These are phyloP conservation scores for Heterotis niloticus DNA, from an alignment of 2,113 vertebrate species.

Conservation along the genomic window DNA sequence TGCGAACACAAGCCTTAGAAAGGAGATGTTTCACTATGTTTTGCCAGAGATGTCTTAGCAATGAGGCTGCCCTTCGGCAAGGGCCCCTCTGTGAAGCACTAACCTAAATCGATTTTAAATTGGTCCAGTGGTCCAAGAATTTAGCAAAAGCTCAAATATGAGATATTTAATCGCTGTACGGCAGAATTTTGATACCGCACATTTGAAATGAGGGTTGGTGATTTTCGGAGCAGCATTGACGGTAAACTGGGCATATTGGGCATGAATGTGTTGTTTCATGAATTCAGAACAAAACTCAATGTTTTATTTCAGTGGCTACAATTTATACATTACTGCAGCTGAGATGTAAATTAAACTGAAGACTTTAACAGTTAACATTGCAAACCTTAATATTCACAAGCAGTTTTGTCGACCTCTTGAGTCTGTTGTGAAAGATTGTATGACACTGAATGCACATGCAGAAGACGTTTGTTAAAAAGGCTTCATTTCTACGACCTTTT, in stretches of 20 bases:
- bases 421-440: constrained; percentile 35
- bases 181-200: too few species aligned
- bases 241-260: too few species aligned
- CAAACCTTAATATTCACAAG: neutral
- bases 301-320: neutral
- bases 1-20: neutral
- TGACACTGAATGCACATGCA: constrained; percentile 31
- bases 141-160: too few species aligned
- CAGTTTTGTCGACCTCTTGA: constrained; percentile 28
- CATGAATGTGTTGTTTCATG: neutral
- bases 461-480: constrained; percentile 32
- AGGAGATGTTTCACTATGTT: neutral
- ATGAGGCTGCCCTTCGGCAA: too few species aligned
- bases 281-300: neutral
- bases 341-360: neutral
- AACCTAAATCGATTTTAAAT: too few species aligned
- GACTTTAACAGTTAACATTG: neutral
- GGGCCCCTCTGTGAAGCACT: too few species aligned
- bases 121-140: too few species aligned
- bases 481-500: constrained; percentile 57
- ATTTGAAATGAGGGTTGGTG: too few species aligned
- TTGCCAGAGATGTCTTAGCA: too few species aligned
- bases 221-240: too few species aligned
- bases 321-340: neutral
- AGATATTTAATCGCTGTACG: too few species aligned